These are phyloP conservation scores for Drosophila tanythrix DNA, from an alignment of 2,888 invertebrate species.

Conservation along the genomic window DNA sequence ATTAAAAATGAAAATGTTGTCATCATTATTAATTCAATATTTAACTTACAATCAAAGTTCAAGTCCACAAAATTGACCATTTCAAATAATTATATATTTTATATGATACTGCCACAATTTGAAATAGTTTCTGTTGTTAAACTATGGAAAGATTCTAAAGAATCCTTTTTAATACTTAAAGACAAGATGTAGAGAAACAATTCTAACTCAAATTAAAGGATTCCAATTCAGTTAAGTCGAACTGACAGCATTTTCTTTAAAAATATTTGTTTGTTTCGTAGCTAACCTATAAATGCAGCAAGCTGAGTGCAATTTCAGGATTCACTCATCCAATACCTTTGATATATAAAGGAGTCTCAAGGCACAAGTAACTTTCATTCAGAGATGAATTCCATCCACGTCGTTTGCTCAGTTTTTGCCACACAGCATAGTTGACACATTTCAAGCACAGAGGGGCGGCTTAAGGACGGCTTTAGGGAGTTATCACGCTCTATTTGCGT, in stretches of 20 bases:
- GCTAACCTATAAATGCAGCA: background rate
- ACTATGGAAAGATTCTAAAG: background rate
- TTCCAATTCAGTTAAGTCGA: background rate
- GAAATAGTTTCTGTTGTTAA: background rate
- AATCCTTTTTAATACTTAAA: background rate
- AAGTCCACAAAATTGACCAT: background rate
- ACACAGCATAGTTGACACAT: conserved; percentile 16
- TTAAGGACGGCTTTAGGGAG: background rate
- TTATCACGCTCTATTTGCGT: conserved; percentile 63
- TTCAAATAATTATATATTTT: background rate
- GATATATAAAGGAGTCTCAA: conserved; percentile 4
- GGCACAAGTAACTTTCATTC: conserved; percentile 1
- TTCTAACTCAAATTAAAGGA: background rate
- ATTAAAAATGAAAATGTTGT: background rate
- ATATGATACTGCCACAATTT: background rate
- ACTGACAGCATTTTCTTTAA: background rate
- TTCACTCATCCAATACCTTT: conserved; percentile 18
- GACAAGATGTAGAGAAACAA: background rate
- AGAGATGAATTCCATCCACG: conserved; percentile 25
- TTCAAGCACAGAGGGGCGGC: background rate
- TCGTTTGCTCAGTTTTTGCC: conserved; percentile 16
- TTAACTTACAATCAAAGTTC: no score
- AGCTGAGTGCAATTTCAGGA: background rate
- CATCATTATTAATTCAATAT: background rate
- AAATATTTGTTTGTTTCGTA: background rate